Base-by-base conservation (phyloP, 2,113 vertebrate species). In the Oxyruncus cristatus region DNA sequence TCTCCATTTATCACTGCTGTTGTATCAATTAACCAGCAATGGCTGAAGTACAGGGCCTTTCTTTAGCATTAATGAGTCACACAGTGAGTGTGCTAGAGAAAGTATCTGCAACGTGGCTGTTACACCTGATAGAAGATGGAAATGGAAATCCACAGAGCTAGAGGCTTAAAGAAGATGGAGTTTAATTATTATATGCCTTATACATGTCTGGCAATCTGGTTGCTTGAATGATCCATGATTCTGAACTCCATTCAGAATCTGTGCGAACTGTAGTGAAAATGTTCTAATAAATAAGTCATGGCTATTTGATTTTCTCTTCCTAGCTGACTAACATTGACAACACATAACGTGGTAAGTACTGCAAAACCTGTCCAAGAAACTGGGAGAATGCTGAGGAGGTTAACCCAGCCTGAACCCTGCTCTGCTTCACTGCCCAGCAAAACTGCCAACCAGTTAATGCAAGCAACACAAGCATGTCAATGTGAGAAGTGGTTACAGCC, bases 251-350 rank as follows among this genome's bases (percentile, higher is more conserved):
- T 37, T 92, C 73, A 88, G 75, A 92, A 92, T 78, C 79, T 72
- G 61, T 33, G 55, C 37, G 67, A 89, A 84, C 50, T 30, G 42
- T 16, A 91, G 87, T 59, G 92, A 92, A 94, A 92, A 46, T 19
- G 56, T 24, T 88, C 59, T 71, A 52, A 96, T 94, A 93, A 94
- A 93, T 96, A 93, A 96, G 70, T 63, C 32, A 93, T 63, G 32
- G 73, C 44, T 73, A n/a, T 88, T 81, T 93, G 84, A 92, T 89
- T 92, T 96, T 93, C 78, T 67, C 89, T 86, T 66, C 88, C 79
- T 46, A 39, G 72, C 66, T 61, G 67, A 92, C 63, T 46, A 50
- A 65, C 83, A 78, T 2, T 71, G 68, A 71, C 50, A 79, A 66
- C 37, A 81, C 2, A 0, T 14, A 81, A 85, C 24, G 5, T 3